Percentiles rank a stretch among this genome's conserved stretches.
Evolutionary conservation across 2,888 invertebrate species (phyloP).

Genomic region (Pardosa pseudoannulata): DNA sequence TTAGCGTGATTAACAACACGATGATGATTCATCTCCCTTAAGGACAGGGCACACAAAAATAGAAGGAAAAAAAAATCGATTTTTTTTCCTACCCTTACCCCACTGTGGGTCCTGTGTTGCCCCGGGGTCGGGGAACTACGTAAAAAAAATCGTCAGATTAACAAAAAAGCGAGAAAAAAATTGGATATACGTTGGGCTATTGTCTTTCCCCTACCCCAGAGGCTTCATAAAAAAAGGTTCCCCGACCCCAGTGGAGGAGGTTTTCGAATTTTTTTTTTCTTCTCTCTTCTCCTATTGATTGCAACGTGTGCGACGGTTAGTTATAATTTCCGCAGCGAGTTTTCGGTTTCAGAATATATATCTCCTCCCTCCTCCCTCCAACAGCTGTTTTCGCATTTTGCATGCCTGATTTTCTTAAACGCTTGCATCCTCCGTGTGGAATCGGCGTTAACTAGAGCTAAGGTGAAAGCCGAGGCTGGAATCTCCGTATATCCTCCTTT

Average conservation of each 20-base stretch:
- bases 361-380: no score
- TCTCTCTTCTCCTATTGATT: constrained; percentile 61
- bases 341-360: constrained; percentile 43
- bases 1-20: constrained; percentile 66
- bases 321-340: constrained; percentile 40
- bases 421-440: background rate
- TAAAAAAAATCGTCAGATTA: constrained; percentile 37
- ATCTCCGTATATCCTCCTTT: no score
- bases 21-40: constrained; percentile 54
- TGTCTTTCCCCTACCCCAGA: constrained; percentile 62
- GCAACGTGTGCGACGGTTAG: constrained; percentile 40
- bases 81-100: constrained; percentile 46
- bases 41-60: background rate
- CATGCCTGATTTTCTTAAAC: background rate
- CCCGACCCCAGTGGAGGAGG: constrained; percentile 57
- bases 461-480: no score
- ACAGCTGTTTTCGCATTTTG: constrained; percentile 35
- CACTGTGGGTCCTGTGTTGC: constrained; percentile 27
- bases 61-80: constrained; percentile 52
- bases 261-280: constrained; percentile 27
- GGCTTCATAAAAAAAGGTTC: constrained; percentile 53
- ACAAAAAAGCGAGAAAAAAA: constrained; percentile 21
- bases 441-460: no score
- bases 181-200: constrained; percentile 46
- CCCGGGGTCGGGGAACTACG: constrained; percentile 39